Base-by-base conservation (phyloP, 1,140 invertebrate species). In the Eumeta japonica region DNA sequence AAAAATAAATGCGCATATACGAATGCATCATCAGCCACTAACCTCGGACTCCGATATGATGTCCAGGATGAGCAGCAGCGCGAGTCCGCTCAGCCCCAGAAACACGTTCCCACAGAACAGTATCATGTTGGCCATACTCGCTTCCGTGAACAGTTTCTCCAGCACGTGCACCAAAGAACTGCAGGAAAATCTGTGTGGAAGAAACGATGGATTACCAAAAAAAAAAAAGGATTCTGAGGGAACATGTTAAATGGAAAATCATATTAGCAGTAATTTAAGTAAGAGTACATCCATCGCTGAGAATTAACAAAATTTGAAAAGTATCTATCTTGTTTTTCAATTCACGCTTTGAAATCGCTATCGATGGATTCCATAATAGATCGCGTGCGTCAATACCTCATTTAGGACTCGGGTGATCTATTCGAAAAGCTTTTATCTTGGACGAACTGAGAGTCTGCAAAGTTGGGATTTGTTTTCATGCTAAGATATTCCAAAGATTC, bases 101-200 rank as follows among this genome's bases (percentile, higher is more conserved):
- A 84, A 83, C 3, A 81, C 73, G 58, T 84, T 84, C 3, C 76
- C 58, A 43, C 82, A 84, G 55, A 84, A 85, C 7, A 85, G 76
- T 1, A 82, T 67, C 63, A 84, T 84, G 56, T 83, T 84, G 10
- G 83, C 79, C 10, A 85, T 58, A 46, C 81, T 84, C 0, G 82
- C 65, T 43, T 84, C 82, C 12, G 60, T 55, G 60, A 84, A 86
- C 16, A 75, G 43, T 53, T 84, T 84, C 53, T 84, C 82, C 0
- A 62, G 55, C n/a, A 83, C 47, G 60, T 85, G 80, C 62, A 55
- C 75, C 56, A 31, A 64, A 67, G 39, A 79, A 48, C 44, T 76
- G 73, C 44, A 81, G 57, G 65, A 81, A 78, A 38, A 79, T 48
- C 58, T 63, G 16, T 30, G 4, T 11, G 7, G 10, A 30, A 10